Evolutionary conservation across 2,113 vertebrate genomes (phyloP).

Genomic region (Perca fluviatilis): DNA sequence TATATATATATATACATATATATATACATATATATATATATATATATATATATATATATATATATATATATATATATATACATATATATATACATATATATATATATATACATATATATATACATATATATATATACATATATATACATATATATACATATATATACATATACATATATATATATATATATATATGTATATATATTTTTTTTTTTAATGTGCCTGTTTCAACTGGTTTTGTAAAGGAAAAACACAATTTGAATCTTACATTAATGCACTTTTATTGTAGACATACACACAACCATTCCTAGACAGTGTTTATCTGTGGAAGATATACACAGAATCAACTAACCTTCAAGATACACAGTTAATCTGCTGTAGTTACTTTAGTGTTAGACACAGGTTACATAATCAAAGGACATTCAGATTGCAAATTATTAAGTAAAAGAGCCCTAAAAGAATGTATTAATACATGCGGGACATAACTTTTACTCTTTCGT

Average conservation of each 20-base stretch:
- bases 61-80: too few species aligned
- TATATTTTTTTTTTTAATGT: too few species aligned
- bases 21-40: too few species aligned
- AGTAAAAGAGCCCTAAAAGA: conserved; percentile 5
- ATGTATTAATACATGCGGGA: conserved; percentile 29
- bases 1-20: too few species aligned
- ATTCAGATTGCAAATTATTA: conserved; percentile 21
- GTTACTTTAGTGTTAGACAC: conserved; percentile 28
- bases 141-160: too few species aligned
- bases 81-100: too few species aligned
- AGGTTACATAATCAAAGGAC: conserved; percentile 26
- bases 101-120: too few species aligned
- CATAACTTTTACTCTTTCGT: conserved; percentile 17
- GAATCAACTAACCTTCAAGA: not conserved
- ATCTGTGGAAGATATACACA: conserved; percentile 8
- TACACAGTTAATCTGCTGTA: not conserved
- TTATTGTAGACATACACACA: conserved; percentile 45
- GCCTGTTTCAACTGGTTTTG: not conserved
- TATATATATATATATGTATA: too few species aligned
- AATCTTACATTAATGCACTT: conserved; percentile 27
- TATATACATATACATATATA: too few species aligned
- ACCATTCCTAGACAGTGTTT: not conserved
- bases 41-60: too few species aligned
- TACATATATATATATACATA: too few species aligned
- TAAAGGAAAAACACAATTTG: not conserved